A percentile compares a stretch with the other conserved stretches of the same genome.
phyloP scores from a whole-genome alignment of 2,888 invertebrate genomes.

The Drosophila paranaensis region DNA sequence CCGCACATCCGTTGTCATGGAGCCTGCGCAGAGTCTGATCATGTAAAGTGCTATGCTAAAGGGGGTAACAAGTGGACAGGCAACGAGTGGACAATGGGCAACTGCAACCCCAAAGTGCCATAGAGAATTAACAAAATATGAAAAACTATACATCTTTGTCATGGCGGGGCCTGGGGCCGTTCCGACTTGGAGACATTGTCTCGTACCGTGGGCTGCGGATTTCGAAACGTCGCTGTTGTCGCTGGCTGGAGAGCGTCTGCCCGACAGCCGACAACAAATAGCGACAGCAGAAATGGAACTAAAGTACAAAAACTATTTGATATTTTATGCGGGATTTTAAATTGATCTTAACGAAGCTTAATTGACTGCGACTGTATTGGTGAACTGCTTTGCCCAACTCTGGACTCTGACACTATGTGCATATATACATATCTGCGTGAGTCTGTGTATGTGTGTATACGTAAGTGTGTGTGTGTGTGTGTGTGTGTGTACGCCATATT shows the following conservation, averaged over 20 bases:
- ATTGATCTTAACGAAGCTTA: constrained; percentile 86
- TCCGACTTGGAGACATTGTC: constrained; percentile 67
- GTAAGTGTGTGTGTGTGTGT: constrained; percentile 26
- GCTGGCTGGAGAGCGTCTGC: constrained; percentile 24
- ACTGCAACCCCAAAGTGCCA: constrained; percentile 65
- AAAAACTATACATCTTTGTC: constrained; percentile 79
- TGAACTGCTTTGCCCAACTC: constrained; percentile 64
- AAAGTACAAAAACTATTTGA: constrained; percentile 80
- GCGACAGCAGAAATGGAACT: constrained; percentile 75
- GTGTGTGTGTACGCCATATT: constrained; percentile 73
- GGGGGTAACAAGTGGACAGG: constrained; percentile 49
- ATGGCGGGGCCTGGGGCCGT: constrained; percentile 38
- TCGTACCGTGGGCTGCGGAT: constrained; percentile 60
- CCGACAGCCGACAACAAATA: constrained; percentile 59
- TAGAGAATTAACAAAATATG: constrained; percentile 68
- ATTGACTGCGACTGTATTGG: constrained; percentile 84
- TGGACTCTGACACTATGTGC: constrained; percentile 64
- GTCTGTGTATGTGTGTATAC: constrained; percentile 10
- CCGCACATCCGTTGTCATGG: constrained; percentile 60
- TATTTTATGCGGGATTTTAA: constrained; percentile 85
- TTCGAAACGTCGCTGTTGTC: constrained; percentile 51
- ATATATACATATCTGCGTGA: not conserved
- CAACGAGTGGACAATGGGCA: constrained; percentile 26
- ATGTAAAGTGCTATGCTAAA: constrained; percentile 45
- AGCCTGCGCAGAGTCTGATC: constrained; percentile 43